These are phyloP conservation scores for Drosophila sucinea DNA, from an alignment of 1,140 invertebrate species.

Conservation along the genomic window DNA sequence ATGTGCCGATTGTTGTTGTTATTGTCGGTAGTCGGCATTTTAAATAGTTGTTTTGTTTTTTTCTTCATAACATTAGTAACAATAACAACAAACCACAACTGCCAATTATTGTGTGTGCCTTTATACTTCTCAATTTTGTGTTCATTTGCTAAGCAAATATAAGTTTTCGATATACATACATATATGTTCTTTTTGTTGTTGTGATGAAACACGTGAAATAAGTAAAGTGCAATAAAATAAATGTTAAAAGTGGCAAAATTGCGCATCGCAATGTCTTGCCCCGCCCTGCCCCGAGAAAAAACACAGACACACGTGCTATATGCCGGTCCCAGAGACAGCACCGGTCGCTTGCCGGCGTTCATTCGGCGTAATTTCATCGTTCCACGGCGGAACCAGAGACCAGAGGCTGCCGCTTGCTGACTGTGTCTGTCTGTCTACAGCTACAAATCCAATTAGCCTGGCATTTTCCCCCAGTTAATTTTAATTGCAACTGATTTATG, in stretches of 20 bases:
- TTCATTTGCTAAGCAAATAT: slow-evolving; percentile 30
- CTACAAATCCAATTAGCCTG: slow-evolving; percentile 76
- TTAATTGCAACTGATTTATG: slow-evolving; percentile 79
- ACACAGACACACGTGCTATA: background rate
- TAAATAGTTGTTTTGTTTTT: slow-evolving; percentile 22
- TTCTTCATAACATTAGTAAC: slow-evolving; percentile 20
- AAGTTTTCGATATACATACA: background rate
- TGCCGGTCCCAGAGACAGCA: background rate
- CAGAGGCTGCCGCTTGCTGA: background rate
- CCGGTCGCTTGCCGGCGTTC: background rate
- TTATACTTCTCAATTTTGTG: slow-evolving; percentile 20
- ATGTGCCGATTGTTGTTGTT: slow-evolving; percentile 5
- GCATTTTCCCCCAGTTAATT: slow-evolving; percentile 72
- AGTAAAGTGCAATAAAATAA: slow-evolving; percentile 1
- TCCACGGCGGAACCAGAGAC: background rate
- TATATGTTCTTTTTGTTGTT: background rate
- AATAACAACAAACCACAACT: slow-evolving; percentile 47
- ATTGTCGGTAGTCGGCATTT: slow-evolving; percentile 2
- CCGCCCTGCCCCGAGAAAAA: background rate
- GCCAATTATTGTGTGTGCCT: slow-evolving; percentile 40
- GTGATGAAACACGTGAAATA: background rate
- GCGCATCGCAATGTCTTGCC: background rate
- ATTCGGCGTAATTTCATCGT: slow-evolving; percentile 11
- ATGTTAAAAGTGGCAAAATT: background rate
- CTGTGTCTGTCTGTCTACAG: background rate